Evolutionary conservation across 2,888 invertebrate genomes (phyloP), one percentile per base, ranked within the genome.

Genomic region (Tachystola acroxantha): DNA sequence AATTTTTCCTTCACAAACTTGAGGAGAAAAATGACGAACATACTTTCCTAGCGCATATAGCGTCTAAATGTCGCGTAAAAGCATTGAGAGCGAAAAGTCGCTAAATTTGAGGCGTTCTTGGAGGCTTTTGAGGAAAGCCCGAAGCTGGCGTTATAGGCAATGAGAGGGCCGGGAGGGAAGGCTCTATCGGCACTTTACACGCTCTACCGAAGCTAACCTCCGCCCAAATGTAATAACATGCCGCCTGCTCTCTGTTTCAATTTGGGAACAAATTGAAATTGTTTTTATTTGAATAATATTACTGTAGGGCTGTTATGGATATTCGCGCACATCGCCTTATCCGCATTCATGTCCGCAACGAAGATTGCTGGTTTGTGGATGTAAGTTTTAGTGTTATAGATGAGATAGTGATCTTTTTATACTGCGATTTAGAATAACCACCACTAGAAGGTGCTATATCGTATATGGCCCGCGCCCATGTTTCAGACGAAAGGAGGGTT

Each of bases 261-360:
- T 88, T 88, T 88, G 74, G 75, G 67, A 76, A 78, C 87, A 88
- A 88, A 88, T 88, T 87, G 88, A 85, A 87, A 88, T 86, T 79
- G 88, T 84, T 81, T 84, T 85, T 87, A 85, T 87, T 87, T 87
- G 85, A 88, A 88, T 87, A 87, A 81, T 78, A 37, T 41, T 37
- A 24, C 40, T 37, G 32, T 34, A 22, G 19, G 32, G 16, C 10
- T 46, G 43, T 43, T 48, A 46, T 41, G 49, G 41, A 48, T 48
- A 52, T 52, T 49, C 27, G 12, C 27, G 11, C 7, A 11, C 10
- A 27, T 20, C 6, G 20, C 11, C 25, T 10, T 13, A 24, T 34
- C 24, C n/a, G 24, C 24, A n/a, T 24, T n/a, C n/a, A n/a, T n/a
- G 24, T 24, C 24, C 24, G 2, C n/a, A n/a, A n/a, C 24, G n/a